These are phyloP conservation scores for Salminus brasiliensis DNA, from an alignment of 2,113 vertebrate genomes.

Conservation along the genomic window DNA sequence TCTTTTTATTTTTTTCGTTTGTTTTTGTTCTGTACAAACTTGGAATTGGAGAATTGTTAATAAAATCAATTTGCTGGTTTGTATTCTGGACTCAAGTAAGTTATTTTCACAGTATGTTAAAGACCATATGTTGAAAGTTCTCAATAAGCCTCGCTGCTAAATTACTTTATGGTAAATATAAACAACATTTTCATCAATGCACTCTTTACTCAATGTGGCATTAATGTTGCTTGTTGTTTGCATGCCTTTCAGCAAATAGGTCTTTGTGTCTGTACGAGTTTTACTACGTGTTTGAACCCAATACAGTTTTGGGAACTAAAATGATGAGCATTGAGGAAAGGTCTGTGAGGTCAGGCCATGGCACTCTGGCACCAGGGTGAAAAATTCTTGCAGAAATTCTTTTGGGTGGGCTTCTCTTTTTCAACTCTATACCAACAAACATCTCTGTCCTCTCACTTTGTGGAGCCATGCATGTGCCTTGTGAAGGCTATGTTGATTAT, in stretches of 20 bases:
- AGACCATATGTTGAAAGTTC: no score
- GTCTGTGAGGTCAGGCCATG: conserved; percentile 8
- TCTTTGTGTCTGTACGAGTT: neutral
- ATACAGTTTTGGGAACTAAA: neutral
- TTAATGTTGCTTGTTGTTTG: no score
- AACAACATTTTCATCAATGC: no score
- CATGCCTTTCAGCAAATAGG: neutral
- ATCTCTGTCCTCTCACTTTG: neutral
- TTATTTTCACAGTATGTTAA: neutral
- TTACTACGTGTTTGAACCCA: neutral
- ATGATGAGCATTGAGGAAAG: neutral
- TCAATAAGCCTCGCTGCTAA: no score
- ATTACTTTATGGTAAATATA: no score
- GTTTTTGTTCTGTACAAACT: conserved; percentile 51
- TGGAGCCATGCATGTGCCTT: neutral
- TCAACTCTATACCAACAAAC: neutral
- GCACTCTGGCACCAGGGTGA: conserved; percentile 26
- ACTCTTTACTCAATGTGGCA: no score
- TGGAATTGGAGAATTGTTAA: conserved; percentile 56
- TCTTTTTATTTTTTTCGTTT: no score
- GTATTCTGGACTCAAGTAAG: conserved; percentile 23
- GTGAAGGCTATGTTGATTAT: neutral
- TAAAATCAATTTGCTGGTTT: conserved; percentile 58
- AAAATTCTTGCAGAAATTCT: neutral
- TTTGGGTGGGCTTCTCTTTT: neutral